Evolutionary conservation across 2,113 vertebrate species (phyloP), one percentile per base, ranked within the genome.

Genomic region (Arizona elegans): DNA sequence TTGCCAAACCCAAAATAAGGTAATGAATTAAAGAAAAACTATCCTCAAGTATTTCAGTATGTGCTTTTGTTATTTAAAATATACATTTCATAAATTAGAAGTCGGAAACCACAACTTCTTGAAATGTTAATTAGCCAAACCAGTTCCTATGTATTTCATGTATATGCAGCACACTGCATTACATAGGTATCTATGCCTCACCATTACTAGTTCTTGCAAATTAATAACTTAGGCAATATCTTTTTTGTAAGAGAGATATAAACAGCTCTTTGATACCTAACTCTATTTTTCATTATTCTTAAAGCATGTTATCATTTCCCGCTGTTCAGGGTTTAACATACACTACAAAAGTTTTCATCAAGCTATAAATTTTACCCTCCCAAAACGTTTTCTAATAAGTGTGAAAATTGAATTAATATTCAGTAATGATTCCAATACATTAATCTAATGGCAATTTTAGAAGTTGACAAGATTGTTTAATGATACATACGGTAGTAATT

Each of bases 361-460:
- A 95, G 93, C 95, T 85, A 90, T 8, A 91, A 91, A 92, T 56
- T 13, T 29, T n/a, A 70, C n/a, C 13, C 23, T 38, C 65, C 81
- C 91, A 52, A 92, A 33, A 75, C 50, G 92, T 90, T 87, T 33
- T 91, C 96, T 95, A 95, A 95, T 33, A 95, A 88, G 89, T 88
- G 94, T 58, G 95, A 95, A 95, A 95, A 91, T 90, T 86, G 29
- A 96, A 88, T 94, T 91, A 89, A 92, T 94, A 94, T 62, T 92
- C 43, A 95, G 58, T 15, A 90, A 59, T 85, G 92, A 54, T 89
- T 89, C 81, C 90, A 92, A 17, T 91, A 91, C 65, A 47, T 92
- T 94, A 94, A 91, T 94, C 93, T 92, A 54, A 54, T 53, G 93
- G 54, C 93, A 92, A 21, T 81, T 65, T 90, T 86, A 92, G 75